Base-by-base conservation (phyloP, 92 coral and sea anemone genomes). In the Meandrina meandrites region DNA sequence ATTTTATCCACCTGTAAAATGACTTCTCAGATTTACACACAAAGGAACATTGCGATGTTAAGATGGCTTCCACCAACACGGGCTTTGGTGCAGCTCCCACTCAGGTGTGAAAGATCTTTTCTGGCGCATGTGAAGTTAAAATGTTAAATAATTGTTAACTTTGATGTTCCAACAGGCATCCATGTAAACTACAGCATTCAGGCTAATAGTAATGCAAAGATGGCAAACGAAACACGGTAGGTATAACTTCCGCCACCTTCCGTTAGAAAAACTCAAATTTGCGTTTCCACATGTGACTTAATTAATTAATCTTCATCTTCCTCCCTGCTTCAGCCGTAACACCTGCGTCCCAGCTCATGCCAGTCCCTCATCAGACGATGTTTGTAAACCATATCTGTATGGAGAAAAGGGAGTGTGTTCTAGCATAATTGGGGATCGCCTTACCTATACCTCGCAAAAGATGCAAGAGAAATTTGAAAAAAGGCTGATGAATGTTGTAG, bases 391-490 rank as follows among this genome's bases (percentile, higher is more conserved):
- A 5, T 81, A 81, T 57, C 3, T 22, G 0, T 12, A 81, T 28
- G 42, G 35, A 57, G 75, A 21, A 6, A 64, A 11, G 14, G 84
- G 84, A 5, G 53, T 24, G 19, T 81, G 84, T 66, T 64, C 84
- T 6, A 60, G 21, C 15, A 62, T 81, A 5, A 35, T 81, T 1
- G 56, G 75, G 37, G 36, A 60, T 5, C 75, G 69, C 58, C 74
- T 24, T 24, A 28, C 57, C 34, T 81, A 81, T 15, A 51, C 74
- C 36, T 8, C 84, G 47, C 5, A 0, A 62, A 2, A 1, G 5
- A 14, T 32, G 11, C 84, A 81, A 81, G 18, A 37, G 13, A n/a
- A 7, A 24, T 58, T 2, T 75, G 84, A 81, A 64, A 81, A 5
- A 15, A 8, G 18, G 3, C 35, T 58, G 53, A 2, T 21, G 24